Evolutionary conservation across 2,888 invertebrate species (phyloP), one percentile per base, ranked within the genome.

Genomic region (Merodon equestris): DNA sequence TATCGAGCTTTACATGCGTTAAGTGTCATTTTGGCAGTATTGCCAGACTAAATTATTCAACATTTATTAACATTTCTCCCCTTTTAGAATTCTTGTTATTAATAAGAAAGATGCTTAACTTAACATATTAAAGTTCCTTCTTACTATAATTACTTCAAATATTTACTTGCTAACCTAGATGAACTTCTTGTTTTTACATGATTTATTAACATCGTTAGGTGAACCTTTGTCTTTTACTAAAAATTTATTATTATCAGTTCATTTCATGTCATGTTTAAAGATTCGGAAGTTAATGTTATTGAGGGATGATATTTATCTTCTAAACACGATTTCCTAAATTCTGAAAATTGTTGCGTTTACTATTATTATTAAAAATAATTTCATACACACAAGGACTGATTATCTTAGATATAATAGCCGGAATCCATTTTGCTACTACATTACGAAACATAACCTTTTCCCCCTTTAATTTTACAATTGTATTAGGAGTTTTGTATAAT

Each of bases 281-380:
- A 17, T 14, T 42, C 19, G 12, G 54, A 56, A 14, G 54, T 56
- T 18, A 56, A 15, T 40, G 70, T 54, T 19, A 58, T 9, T 40
- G 40, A 57, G 4, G 58, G 56, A 36, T 50, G 67, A 51, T 42
- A 64, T 45, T n/a, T n/a, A n/a, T n/a, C n/a, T n/a, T 64, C 64
- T 51, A 64, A 64, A 42, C 19, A 53, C 13, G 64, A 53, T 40
- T 40, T 40, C 10, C 40, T 40, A 40, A 40, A 10, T 40, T 40
- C 40, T 3, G n/a, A 40, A 40, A 40, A 40, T 40, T 27, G 27
- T 27, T n/a, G n/a, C n/a, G 44, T 10, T 44, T 51, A 42, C 53
- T 40, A 15, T 64, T 64, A 14, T 51, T 51, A 27, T 19, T 42
- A 19, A 15, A 18, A 10, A 42, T 42, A 19, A 57, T 42, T 57